These are phyloP conservation scores for Coregonus sp. DNA, from an alignment of 2,797 vertebrate species.

Conservation along the genomic window DNA sequence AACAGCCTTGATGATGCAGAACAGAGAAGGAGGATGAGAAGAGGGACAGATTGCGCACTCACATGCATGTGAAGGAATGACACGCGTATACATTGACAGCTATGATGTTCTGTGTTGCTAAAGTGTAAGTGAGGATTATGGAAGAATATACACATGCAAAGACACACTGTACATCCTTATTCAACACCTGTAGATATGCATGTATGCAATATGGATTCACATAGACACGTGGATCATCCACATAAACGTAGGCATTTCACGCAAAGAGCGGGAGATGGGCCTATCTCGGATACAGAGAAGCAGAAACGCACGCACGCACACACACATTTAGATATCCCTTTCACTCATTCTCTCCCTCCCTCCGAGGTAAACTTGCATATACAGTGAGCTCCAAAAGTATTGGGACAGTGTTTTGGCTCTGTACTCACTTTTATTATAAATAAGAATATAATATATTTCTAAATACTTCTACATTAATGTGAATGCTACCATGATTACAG, in stretches of 20 bases:
- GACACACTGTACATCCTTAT: slow-evolving; percentile 31
- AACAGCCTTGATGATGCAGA: not conserved
- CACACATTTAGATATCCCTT: slow-evolving; percentile 11
- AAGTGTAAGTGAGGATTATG: slow-evolving; percentile 37
- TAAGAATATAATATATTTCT: too few species aligned
- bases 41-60: slow-evolving; percentile 24
- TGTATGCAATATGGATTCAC: slow-evolving; percentile 41
- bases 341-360: slow-evolving; percentile 34
- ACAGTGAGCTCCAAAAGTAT: not conserved
- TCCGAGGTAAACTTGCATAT: not conserved
- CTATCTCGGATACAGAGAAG: too few species aligned
- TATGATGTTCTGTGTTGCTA: slow-evolving; percentile 33
- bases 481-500: too few species aligned
- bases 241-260: slow-evolving; percentile 24
- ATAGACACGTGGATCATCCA: slow-evolving; percentile 26
- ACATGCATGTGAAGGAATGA: slow-evolving; percentile 34
- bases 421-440: too few species aligned
- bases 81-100: slow-evolving; percentile 12
- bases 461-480: too few species aligned
- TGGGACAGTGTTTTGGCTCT: not conserved
- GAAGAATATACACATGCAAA: slow-evolving; percentile 33
- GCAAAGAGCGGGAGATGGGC: slow-evolving; percentile 13
- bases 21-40: not conserved
- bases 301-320: too few species aligned
- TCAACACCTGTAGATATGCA: slow-evolving; percentile 20